Conservation (phyloP, 2,113 vertebrate species). For the Mesitornis unicolor region DNA sequence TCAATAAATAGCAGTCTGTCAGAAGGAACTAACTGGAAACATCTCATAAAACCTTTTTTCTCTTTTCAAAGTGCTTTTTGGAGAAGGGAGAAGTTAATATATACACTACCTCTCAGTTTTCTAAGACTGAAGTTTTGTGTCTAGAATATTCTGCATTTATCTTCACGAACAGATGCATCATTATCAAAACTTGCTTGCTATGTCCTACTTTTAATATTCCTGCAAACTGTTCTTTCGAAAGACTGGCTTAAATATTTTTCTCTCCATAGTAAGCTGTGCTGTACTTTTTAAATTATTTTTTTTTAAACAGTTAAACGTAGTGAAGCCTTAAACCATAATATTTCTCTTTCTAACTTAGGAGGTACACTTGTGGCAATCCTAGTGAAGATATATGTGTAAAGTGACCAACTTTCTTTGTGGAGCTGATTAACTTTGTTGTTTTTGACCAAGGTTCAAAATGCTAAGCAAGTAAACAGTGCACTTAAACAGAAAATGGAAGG, state of each 20-base stretch:
- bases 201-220: neutral
- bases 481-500: slow-evolving; percentile 94
- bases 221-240: slow-evolving; percentile 21
- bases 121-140: neutral
- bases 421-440: slow-evolving; percentile 71
- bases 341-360: slow-evolving; percentile 66
- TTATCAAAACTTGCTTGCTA: neutral
- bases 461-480: slow-evolving; percentile 97
- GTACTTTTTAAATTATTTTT: neutral
- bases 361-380: slow-evolving; percentile 69
- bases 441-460: slow-evolving; percentile 92
- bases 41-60: neutral
- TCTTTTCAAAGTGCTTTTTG: neutral
- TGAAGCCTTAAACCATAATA: slow-evolving; percentile 60
- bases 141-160: neutral
- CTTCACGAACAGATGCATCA: neutral
- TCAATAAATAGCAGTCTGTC: neutral
- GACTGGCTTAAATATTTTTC: slow-evolving; percentile 1
- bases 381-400: slow-evolving; percentile 70
- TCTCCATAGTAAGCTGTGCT: neutral
- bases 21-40: neutral
- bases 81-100: neutral
- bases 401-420: slow-evolving; percentile 69
- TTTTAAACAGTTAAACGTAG: slow-evolving; percentile 29
- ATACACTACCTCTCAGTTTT: neutral